Percentiles rank a stretch among this genome's conserved stretches.
Evolutionary conservation across 2,113 vertebrate species (phyloP).

Genomic region (Myiozetetes cayanensis): DNA sequence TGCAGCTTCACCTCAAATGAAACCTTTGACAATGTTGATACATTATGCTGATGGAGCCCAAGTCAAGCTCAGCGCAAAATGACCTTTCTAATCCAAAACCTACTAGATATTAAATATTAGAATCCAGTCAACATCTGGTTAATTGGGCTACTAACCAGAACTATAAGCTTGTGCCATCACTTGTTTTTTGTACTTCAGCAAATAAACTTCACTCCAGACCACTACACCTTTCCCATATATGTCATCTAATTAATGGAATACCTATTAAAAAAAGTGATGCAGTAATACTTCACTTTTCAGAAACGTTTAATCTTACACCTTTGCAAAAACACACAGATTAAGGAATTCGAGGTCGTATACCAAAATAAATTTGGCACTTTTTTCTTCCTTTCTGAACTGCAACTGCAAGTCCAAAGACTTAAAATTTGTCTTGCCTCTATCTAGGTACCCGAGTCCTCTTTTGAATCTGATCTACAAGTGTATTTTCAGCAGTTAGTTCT

Average conservation of each 20-base stretch:
- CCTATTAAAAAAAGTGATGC: background rate
- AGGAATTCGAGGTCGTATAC: background rate
- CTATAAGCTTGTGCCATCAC: background rate
- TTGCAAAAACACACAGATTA: background rate
- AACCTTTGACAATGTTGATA: background rate
- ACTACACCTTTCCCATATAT: background rate
- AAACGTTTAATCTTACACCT: background rate
- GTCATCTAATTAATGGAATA: background rate
- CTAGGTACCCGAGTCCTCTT: rapidly evolving
- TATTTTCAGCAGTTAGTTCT: background rate
- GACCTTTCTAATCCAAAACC: background rate
- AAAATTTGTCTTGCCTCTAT: background rate
- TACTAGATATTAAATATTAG: background rate
- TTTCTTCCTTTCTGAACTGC: background rate
- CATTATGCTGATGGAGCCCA: rapidly evolving
- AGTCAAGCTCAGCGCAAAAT: background rate
- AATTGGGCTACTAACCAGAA: background rate
- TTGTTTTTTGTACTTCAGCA: background rate
- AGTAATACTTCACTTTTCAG: background rate
- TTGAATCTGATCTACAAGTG: background rate
- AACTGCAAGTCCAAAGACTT: background rate
- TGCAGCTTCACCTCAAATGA: background rate
- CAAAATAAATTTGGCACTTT: background rate
- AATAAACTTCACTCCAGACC: background rate
- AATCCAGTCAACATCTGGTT: background rate